Percentiles rank a stretch among this genome's conserved stretches.
Conservation (phyloP, 1,140 invertebrate genomes). For the Drosophila orosa region DNA sequence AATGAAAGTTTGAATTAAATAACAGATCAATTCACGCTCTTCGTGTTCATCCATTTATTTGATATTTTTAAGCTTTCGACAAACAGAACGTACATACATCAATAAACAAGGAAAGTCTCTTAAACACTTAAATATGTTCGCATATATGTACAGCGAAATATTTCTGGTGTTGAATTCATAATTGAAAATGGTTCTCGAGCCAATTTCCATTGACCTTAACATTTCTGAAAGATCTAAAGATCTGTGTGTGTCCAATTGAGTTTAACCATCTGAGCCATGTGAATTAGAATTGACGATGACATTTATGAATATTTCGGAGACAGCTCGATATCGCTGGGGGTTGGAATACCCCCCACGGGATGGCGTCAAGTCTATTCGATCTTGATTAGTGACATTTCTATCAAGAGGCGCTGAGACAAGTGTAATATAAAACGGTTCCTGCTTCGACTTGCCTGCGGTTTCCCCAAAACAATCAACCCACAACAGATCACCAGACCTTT, state of each 20-base stretch:
- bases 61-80: slow-evolving; percentile 26
- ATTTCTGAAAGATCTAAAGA: slow-evolving; percentile 49
- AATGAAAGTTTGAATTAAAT: slow-evolving; percentile 2
- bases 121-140: slow-evolving; percentile 12
- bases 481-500: slow-evolving; percentile 45
- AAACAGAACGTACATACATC: slow-evolving; percentile 51
- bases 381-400: slow-evolving; percentile 51
- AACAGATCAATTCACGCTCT: slow-evolving; percentile 36
- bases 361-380: slow-evolving; percentile 7
- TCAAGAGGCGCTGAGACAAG: slow-evolving; percentile 15
- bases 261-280: slow-evolving; percentile 35
- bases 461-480: slow-evolving; percentile 15
- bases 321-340: slow-evolving; percentile 43
- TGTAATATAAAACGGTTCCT: slow-evolving; percentile 62
- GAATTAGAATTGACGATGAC: slow-evolving; percentile 73
- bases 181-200: slow-evolving; percentile 48
- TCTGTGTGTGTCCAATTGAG: slow-evolving; percentile 62
- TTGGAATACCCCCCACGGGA: slow-evolving; percentile 15
- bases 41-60: slow-evolving; percentile 29
- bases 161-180: slow-evolving; percentile 8
- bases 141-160: slow-evolving; percentile 15
- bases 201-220: slow-evolving; percentile 76
- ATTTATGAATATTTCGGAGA: slow-evolving; percentile 76
- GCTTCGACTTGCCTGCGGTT: slow-evolving; percentile 45
- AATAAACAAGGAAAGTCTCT: slow-evolving; percentile 29